Evolutionary conservation across 1,140 invertebrate species (phyloP).

Genomic region (Phthorimaea operculella): DNA sequence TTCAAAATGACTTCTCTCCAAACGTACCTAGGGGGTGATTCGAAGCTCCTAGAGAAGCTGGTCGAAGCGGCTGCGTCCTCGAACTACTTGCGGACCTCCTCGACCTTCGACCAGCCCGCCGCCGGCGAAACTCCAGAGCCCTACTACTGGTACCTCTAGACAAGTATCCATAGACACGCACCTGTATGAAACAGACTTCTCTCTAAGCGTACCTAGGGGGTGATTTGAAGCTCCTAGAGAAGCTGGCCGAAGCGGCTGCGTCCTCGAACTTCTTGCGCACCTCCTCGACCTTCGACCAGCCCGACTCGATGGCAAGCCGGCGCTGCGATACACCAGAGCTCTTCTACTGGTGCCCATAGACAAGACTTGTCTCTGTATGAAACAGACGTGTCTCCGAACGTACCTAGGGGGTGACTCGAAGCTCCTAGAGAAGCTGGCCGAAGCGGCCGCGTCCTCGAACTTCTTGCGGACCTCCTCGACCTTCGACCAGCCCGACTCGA

Average conservation of each 20-base stretch:
- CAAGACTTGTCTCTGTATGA: too few species aligned
- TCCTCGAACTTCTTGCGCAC: slow-evolving; percentile 41
- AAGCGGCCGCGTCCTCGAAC: too few species aligned
- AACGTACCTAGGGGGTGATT: slow-evolving; percentile 47
- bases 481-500: slow-evolving; percentile 57
- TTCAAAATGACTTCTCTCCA: too few species aligned
- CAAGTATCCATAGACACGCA: too few species aligned
- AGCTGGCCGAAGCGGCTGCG: slow-evolving; percentile 33
- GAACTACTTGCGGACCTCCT: slow-evolving; percentile 33
- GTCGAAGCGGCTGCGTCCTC: slow-evolving; percentile 39
- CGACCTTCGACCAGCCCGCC: slow-evolving; percentile 58
- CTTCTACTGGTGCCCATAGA: too few species aligned
- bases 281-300: slow-evolving; percentile 61
- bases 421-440: too few species aligned
- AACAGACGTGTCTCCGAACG: too few species aligned
- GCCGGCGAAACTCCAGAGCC: too few species aligned
- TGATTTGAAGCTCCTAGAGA: slow-evolving; percentile 52
- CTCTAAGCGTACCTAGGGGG: slow-evolving; percentile 37
- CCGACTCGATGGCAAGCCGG: slow-evolving; percentile 53
- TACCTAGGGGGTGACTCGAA: too few species aligned
- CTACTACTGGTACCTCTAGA: too few species aligned
- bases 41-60: slow-evolving; percentile 50
- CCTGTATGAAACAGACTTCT: too few species aligned
- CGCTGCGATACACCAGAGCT: too few species aligned
- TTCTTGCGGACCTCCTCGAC: slow-evolving; percentile 61